Evolutionary conservation across 2,113 vertebrate genomes (phyloP).

Genomic region (Empidonax alnorum): DNA sequence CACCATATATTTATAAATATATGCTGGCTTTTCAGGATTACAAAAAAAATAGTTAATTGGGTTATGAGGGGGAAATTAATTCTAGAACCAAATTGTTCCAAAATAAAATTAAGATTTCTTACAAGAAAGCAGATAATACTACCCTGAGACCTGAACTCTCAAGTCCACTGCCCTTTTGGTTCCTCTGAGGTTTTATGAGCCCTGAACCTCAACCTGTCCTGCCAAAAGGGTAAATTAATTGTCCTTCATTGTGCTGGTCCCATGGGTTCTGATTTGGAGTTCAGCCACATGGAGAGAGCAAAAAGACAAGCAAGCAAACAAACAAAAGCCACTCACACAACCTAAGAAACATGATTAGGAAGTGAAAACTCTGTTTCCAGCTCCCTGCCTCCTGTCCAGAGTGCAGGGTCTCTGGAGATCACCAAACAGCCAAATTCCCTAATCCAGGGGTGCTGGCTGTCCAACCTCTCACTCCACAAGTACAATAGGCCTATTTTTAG

Average conservation of each 20-base stretch:
- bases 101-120: neutral
- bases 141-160: neutral
- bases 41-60: neutral
- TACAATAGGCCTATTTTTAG: conserved; percentile 56
- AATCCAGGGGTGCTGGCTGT: neutral
- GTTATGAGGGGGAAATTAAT: neutral
- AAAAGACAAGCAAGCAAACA: neutral
- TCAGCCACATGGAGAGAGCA: fast-evolving
- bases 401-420: neutral
- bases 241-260: neutral
- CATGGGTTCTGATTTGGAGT: neutral
- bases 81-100: neutral
- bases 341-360: neutral
- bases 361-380: neutral
- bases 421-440: neutral
- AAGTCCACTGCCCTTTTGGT: neutral
- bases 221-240: neutral
- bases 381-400: neutral
- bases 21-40: neutral
- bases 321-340: neutral
- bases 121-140: neutral
- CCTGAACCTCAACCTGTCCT: neutral
- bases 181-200: neutral
- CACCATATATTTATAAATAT: neutral
- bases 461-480: neutral